Evolutionary conservation across 2,797 vertebrate genomes (phyloP), one percentile per base, ranked within the genome.

Genomic region (Phalloptychus januarius): DNA sequence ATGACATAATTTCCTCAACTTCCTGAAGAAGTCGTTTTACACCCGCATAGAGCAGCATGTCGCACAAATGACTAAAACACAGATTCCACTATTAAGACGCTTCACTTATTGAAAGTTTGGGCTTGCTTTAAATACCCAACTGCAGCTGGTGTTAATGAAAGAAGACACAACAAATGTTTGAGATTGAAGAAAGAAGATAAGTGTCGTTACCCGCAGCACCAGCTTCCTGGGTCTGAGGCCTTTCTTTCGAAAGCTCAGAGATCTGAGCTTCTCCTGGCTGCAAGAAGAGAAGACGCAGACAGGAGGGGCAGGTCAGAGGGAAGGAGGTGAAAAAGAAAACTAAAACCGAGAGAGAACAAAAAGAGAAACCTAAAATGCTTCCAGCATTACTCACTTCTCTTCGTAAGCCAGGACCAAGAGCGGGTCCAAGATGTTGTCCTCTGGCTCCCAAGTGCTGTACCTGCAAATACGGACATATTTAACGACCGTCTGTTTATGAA

Each of bases 381-480:
- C 79, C 20, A 54, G 18, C 44, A 79, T 20, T 52, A 91, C 98
- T 98, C 95, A 99, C 98, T 97, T 98, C 94, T 99, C 97, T 88
- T 99, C 98, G 33, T 98, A 99, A 83, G 98, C 98, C 92, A 98
- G 91, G 81, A 99, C 97, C 76, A 99, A 96, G 75, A 97, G 97
- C 44, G 98, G 98, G 93, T 99, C 98, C 95, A 99, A 91, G 92
- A 99, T 99, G 91, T 99, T 98, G 79, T 99, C 98, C 84, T 99
- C 98, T 13, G 98, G 98, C 90, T 99, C 98, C 98, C 98, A 99
- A 0, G 98, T 99, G 86, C 98, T 99, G 96, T 99, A 99, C 95
- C 98, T 99, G 94, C 81, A 80, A 88, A 90, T 85, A 94, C 50
- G 81, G 31, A 46, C 1, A 67, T 13, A 79, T 45, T 23, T 12